Percentiles rank a stretch among this genome's conserved stretches.
Evolutionary conservation across 2,113 vertebrate species (phyloP).

Genomic region (Microcebus murinus): DNA sequence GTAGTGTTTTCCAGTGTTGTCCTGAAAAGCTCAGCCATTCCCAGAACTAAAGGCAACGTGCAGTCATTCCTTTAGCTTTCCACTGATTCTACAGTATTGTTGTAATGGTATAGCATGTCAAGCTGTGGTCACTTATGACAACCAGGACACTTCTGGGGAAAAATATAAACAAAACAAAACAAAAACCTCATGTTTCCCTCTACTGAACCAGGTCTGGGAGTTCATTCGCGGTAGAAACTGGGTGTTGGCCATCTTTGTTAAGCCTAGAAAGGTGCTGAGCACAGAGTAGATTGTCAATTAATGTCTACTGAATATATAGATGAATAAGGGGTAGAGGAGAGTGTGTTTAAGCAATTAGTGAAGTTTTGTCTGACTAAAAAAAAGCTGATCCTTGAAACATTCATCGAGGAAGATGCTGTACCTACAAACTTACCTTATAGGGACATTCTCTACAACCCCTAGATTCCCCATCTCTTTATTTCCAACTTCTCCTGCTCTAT

Average conservation of each 20-base stretch:
- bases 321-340: rapidly evolving
- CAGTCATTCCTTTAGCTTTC: slow-evolving; percentile 48
- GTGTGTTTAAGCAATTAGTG: not conserved
- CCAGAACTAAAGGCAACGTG: slow-evolving; percentile 25
- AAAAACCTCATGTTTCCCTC: not conserved
- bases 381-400: not conserved
- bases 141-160: not conserved
- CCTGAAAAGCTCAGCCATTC: not conserved
- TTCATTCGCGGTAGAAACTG: not conserved
- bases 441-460: not conserved
- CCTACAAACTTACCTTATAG: not conserved
- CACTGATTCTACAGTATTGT: slow-evolving; percentile 43
- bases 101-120: slow-evolving; percentile 6
- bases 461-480: not conserved
- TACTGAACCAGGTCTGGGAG: not conserved
- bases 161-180: not conserved
- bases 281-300: not conserved
- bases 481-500: not conserved
- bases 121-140: slow-evolving; percentile 24
- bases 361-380: not conserved
- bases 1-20: not conserved
- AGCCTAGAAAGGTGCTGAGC: not conserved
- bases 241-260: not conserved
- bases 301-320: no score
- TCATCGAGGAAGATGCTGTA: not conserved